phyloP scores from a whole-genome alignment of 2,113 vertebrate species.

The Sminthopsis crassicaudata region DNA sequence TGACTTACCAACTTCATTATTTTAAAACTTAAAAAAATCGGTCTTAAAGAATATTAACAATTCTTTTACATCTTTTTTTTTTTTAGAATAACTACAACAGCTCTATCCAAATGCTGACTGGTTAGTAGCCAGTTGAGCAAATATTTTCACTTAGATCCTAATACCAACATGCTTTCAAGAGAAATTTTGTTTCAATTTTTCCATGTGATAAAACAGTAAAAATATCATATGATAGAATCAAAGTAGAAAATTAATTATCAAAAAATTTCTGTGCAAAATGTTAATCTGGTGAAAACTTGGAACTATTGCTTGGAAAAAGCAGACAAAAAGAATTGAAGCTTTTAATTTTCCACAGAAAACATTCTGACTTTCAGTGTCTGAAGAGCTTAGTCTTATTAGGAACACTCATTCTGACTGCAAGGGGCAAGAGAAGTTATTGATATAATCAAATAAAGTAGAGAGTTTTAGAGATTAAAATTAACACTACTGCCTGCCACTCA shows the following conservation, averaged over 20 bases:
- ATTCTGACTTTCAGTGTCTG: neutral
- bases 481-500: neutral
- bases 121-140: neutral
- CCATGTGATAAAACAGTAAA: neutral
- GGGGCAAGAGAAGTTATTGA: neutral
- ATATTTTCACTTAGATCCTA: neutral
- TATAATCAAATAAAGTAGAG: neutral
- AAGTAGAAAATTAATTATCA: neutral
- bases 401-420: neutral
- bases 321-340: neutral
- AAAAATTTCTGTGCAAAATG: neutral
- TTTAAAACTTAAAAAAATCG: neutral
- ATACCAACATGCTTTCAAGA: neutral
- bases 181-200: neutral
- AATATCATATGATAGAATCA: neutral
- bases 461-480: neutral
- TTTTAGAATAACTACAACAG: neutral
- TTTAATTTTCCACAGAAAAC: neutral
- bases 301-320: neutral
- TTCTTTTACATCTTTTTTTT: neutral
- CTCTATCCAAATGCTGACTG: neutral
- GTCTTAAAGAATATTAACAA: neutral
- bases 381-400: neutral
- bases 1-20: neutral
- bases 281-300: neutral